phyloP scores from a whole-genome alignment of 1,140 invertebrate genomes.

The Leptinotarsa lineolata region DNA sequence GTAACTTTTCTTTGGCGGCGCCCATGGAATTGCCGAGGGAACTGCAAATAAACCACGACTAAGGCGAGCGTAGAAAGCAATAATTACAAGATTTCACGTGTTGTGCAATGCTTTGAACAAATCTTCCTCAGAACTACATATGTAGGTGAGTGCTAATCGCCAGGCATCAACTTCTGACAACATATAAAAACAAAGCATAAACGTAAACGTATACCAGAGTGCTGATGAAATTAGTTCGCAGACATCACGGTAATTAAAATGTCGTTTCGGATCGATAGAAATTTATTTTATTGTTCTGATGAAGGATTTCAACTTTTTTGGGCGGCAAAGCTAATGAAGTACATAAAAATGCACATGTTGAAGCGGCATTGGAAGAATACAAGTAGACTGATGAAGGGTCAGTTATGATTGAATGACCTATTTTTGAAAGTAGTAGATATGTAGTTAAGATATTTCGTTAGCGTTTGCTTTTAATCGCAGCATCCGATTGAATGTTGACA shows the following conservation, averaged over 20 bases:
- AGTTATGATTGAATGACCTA: too few species aligned
- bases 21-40: neutral
- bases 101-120: neutral
- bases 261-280: neutral
- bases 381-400: too few species aligned
- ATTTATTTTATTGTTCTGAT: neutral
- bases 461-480: too few species aligned
- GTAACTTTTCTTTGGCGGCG: too few species aligned
- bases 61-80: neutral
- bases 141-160: slow-evolving; percentile 5
- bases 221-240: neutral
- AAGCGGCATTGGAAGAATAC: too few species aligned
- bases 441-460: too few species aligned
- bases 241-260: neutral
- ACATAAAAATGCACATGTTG: too few species aligned
- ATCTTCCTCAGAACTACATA: neutral
- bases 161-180: neutral
- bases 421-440: too few species aligned
- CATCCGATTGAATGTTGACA: too few species aligned
- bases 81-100: neutral
- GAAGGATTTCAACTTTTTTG: neutral
- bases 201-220: neutral
- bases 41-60: neutral
- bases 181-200: slow-evolving; percentile 1
- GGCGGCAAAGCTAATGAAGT: neutral